Evolutionary conservation across 2,113 vertebrate genomes (phyloP), one percentile per base, ranked within the genome.

Genomic region (Zosterops hypoxanthus): DNA sequence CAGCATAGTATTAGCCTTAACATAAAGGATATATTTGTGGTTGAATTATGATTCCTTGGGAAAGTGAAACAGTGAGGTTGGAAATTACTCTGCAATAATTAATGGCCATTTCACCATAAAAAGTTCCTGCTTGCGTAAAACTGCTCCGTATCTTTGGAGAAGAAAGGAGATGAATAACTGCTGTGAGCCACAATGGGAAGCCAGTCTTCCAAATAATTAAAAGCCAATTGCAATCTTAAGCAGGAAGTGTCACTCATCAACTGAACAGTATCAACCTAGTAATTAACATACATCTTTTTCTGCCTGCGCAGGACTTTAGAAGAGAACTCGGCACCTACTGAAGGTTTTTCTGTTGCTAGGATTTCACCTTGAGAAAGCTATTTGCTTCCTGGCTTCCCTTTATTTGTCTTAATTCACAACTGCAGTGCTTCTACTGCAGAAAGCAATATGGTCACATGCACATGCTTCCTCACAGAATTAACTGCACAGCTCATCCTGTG

Each of bases 161-260:
- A 82, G 85, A 84, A 82, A 64, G 69, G 26, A 89, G 73, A 95
- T 53, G 53, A 86, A 65, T 91, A 91, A 84, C 29, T 94, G 83
- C 86, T 76, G 56, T 50, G 41, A 89, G 57, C 89, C 94, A 91
- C 81, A 89, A 89, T 50, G 83, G 77, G 94, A 92, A 95, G 42
- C 44, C 56, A 83, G 77, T 82, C 56, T 89, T 94, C 86, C 86
- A 94, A 91, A 94, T 84, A 95, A 96, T 94, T 95, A 95, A 91
- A 97, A 95, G 44, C 39, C 86, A 92, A 41, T 9, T 86, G 77
- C 68, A 63, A 47, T 49, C 41, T 68, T 79, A 68, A 77, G 36
- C 91, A 92, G 94, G 91, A 95, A 89, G 49, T 91, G 91, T 76
- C 95, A 92, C 89, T 95, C 91, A 92, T 83, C 61, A 92, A 23